These are phyloP conservation scores for Poeciliopsis turneri DNA, from an alignment of 2,797 vertebrate species.

Conservation along the genomic window DNA sequence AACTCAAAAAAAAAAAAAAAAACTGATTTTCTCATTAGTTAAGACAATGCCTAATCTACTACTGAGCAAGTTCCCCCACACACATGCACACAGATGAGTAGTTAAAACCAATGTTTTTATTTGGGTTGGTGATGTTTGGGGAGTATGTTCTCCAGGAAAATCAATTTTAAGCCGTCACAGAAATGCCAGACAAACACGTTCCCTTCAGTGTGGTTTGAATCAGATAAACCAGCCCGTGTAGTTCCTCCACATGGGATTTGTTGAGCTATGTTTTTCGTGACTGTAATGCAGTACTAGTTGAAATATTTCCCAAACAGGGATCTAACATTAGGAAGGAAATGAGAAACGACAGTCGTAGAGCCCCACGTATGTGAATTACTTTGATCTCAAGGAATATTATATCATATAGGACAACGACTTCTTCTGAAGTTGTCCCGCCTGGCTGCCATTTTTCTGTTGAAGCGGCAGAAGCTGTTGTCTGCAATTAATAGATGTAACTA, in stretches of 20 bases:
- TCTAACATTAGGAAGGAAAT: not conserved
- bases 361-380: not conserved
- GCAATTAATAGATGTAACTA: too few relatives aligned
- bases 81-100: not conserved
- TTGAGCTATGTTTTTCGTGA: not conserved
- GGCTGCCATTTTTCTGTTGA: too few relatives aligned
- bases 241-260: not conserved
- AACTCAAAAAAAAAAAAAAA: not conserved
- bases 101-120: not conserved
- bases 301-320: not conserved
- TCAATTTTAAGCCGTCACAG: not conserved
- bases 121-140: not conserved
- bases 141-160: not conserved
- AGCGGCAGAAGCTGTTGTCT: too few relatives aligned
- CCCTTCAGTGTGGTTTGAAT: not conserved
- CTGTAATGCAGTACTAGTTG: not conserved
- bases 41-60: not conserved
- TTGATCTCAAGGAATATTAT: not conserved
- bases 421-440: not conserved
- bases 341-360: not conserved
- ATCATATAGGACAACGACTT: not conserved
- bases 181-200: not conserved
- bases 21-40: not conserved
- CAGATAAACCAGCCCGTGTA: not conserved
- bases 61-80: not conserved